Evolutionary conservation across 2,888 invertebrate genomes (phyloP).

Genomic region (Ormyrus labotus): DNA sequence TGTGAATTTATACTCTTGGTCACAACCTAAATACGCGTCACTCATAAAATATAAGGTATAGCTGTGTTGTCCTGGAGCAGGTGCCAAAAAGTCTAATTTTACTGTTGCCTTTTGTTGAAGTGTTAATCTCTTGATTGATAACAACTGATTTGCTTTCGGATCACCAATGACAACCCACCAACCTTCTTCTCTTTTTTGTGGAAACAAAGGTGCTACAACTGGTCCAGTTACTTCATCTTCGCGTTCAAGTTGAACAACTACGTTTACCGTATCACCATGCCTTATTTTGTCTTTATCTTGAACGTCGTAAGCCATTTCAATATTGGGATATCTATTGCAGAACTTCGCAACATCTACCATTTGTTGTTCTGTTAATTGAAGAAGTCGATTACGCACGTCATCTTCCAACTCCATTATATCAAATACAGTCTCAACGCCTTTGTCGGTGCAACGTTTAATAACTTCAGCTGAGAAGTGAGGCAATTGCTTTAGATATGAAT

Average conservation of each 20-base stretch:
- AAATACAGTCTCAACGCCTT: slow-evolving; percentile 94
- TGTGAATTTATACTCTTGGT: slow-evolving; percentile 98
- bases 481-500: slow-evolving; percentile 96
- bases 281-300: slow-evolving; percentile 85
- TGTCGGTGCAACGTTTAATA: slow-evolving; percentile 93
- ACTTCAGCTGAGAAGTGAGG: slow-evolving; percentile 95
- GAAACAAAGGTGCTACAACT: slow-evolving; percentile 98
- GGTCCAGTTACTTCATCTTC: slow-evolving; percentile 96
- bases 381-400: slow-evolving; percentile 86
- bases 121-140: slow-evolving; percentile 97
- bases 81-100: slow-evolving; percentile 94
- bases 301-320: slow-evolving; percentile 95
- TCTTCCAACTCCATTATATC: slow-evolving; percentile 98
- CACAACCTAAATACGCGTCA: slow-evolving; percentile 98
- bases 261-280: slow-evolving; percentile 89
- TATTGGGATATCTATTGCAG: slow-evolving; percentile 99
- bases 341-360: slow-evolving; percentile 99
- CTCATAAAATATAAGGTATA: slow-evolving; percentile 99
- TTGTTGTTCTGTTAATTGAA: slow-evolving; percentile 89
- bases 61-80: slow-evolving; percentile 89
- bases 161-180: slow-evolving; percentile 99
- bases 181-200: slow-evolving; percentile 93
- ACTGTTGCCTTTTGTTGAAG: slow-evolving; percentile 94
- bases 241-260: slow-evolving; percentile 93
- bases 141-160: slow-evolving; percentile 92